Base-by-base conservation (phyloP, 1,140 invertebrate genomes). In the Orchesella cincta region DNA sequence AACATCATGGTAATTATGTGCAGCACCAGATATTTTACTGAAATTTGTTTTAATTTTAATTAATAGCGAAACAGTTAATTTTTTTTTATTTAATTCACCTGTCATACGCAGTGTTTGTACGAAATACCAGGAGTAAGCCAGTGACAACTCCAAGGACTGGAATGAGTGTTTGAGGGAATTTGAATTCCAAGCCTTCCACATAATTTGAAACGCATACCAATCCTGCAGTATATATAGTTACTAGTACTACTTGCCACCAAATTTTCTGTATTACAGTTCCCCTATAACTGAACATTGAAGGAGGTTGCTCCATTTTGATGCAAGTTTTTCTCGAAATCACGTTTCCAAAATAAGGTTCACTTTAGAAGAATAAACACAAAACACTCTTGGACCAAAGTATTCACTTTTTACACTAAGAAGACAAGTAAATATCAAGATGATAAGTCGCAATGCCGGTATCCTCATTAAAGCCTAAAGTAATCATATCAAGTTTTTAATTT, bases 41-140 rank as follows among this genome's bases (percentile, higher is more conserved):
- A 64, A 23, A 12, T 23, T 64, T 64, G 20, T n/a, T 64, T 64
- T n/a, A 51, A 14, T 14, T n/a, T 51, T 51, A n/a, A 51, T 14
- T n/a, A 51, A 51, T 51, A 51, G 12, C n/a, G n/a, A n/a, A 51
- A 51, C 12, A 51, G n/a, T 14, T 51, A n/a, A 14, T n/a, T n/a
- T 64, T 64, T 14, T 64, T 23, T 31, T 5, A 39, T 29, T 29
- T 16, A 8, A 57, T 64, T 70, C 35, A 80, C 79, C 79, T 75
- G 57, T 80, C 77, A 29, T 81, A 81, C 2, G 80, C 80, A 14
- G 76, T 79, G 36, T 81, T 81, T 33, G 80, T 81, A 28, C 80
- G 29, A 34, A 81, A 80, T n/a, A 79, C 81, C 0, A 81, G 33
- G 3, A 80, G 77, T 16, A 80, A 46, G 28, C 81, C 81, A 16